These are phyloP conservation scores for Limnodromus scolopaceus DNA, from an alignment of 2,797 vertebrate species.

Conservation along the genomic window DNA sequence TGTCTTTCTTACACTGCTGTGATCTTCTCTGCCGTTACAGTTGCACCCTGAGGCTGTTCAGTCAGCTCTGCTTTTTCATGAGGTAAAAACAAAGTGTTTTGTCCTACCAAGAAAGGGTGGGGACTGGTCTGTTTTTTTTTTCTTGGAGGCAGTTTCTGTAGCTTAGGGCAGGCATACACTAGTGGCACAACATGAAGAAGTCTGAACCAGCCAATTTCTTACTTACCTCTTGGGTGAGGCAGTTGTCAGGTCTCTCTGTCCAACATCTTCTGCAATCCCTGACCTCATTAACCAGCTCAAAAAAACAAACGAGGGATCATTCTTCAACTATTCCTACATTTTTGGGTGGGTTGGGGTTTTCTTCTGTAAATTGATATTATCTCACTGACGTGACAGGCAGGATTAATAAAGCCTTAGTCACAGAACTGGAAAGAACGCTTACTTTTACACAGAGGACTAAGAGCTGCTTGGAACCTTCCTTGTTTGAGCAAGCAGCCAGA, in stretches of 20 bases:
- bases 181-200: neutral
- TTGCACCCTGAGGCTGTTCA: neutral
- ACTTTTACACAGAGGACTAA: neutral
- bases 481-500: conserved; percentile 34
- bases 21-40: neutral
- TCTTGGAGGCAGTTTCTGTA: neutral
- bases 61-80: neutral
- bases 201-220: neutral
- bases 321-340: neutral
- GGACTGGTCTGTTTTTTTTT: neutral
- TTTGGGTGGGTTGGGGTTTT: neutral
- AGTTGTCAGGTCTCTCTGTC: neutral
- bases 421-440: neutral
- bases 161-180: neutral
- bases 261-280: neutral
- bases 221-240: neutral
- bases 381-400: neutral
- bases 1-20: neutral
- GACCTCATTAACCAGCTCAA: neutral
- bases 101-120: neutral
- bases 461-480: conserved; percentile 17
- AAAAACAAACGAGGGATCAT: neutral
- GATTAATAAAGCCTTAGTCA: conserved; percentile 32
- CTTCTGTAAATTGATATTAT: neutral
- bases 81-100: neutral